Percentiles rank a stretch among this genome's conserved stretches.
These are phyloP conservation scores for Drosophila sproati DNA, from an alignment of 1,140 invertebrate species.

Conservation along the genomic window DNA sequence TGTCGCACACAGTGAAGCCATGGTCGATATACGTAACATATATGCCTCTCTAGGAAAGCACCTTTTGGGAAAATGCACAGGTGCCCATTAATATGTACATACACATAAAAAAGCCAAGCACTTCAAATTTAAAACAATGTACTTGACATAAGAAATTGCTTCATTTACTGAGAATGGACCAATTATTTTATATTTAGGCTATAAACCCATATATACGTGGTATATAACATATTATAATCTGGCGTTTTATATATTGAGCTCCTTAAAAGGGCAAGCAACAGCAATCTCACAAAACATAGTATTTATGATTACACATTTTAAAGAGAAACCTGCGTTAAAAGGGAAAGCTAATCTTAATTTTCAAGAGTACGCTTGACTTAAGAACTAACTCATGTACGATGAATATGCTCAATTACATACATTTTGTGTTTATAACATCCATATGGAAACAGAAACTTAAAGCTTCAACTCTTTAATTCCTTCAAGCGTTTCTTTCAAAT, in stretches of 20 bases:
- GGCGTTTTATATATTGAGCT: not conserved
- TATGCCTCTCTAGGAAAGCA: not conserved
- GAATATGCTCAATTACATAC: not conserved
- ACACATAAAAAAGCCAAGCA: not conserved
- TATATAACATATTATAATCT: not conserved
- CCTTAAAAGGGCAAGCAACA: not conserved
- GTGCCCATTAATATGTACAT: not conserved
- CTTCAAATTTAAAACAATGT: not conserved
- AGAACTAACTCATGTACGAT: not conserved
- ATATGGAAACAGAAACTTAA: not conserved
- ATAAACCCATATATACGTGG: too few species aligned
- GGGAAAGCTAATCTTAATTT: not conserved
- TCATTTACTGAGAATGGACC: too few species aligned
- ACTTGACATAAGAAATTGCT: not conserved
- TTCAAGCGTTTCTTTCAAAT: slow-evolving; percentile 1
- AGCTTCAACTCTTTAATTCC: slow-evolving; percentile 1
- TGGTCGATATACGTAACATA: slow-evolving; percentile 7
- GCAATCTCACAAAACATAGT: not conserved
- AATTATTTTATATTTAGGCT: not conserved
- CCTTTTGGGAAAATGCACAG: not conserved
- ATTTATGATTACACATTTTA: not conserved
- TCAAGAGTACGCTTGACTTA: not conserved
- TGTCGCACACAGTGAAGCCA: slow-evolving; percentile 6
- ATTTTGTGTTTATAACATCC: not conserved
- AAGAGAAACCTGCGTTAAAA: not conserved